phyloP scores from a whole-genome alignment of 1,140 invertebrate genomes.

The Pissodes strobi region DNA sequence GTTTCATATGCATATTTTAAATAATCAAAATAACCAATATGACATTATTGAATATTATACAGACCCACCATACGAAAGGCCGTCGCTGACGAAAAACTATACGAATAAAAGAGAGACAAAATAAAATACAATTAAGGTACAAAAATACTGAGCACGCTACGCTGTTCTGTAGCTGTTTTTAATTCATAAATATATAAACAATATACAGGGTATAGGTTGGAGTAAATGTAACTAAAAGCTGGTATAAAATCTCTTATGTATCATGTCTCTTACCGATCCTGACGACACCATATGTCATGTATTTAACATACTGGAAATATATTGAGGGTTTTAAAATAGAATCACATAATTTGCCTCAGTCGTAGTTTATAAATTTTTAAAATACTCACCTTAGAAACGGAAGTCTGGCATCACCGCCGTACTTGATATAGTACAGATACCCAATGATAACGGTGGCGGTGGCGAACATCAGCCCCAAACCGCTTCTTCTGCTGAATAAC shows the following conservation, averaged over 20 bases:
- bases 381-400: constrained; percentile 43
- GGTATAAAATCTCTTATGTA: constrained; percentile 52
- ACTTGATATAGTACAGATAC: constrained; percentile 58
- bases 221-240: constrained; percentile 50
- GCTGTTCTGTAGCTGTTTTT: no score
- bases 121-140: no score
- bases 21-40: no score
- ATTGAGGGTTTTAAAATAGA: constrained; percentile 2
- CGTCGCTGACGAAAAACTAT: no score
- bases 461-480: constrained; percentile 57
- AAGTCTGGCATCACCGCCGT: constrained; percentile 50
- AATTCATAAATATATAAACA: no score
- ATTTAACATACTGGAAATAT: constrained; percentile 47
- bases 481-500: constrained; percentile 49
- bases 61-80: no score
- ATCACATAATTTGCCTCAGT: not conserved
- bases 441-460: constrained; percentile 61
- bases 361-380: not conserved
- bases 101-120: no score
- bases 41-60: no score
- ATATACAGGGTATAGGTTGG: no score
- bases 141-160: no score
- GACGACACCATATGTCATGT: constrained; percentile 53
- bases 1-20: no score
- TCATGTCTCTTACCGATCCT: constrained; percentile 46